phyloP scores from a whole-genome alignment of 2,888 invertebrate species.

The Cenopis cana region DNA sequence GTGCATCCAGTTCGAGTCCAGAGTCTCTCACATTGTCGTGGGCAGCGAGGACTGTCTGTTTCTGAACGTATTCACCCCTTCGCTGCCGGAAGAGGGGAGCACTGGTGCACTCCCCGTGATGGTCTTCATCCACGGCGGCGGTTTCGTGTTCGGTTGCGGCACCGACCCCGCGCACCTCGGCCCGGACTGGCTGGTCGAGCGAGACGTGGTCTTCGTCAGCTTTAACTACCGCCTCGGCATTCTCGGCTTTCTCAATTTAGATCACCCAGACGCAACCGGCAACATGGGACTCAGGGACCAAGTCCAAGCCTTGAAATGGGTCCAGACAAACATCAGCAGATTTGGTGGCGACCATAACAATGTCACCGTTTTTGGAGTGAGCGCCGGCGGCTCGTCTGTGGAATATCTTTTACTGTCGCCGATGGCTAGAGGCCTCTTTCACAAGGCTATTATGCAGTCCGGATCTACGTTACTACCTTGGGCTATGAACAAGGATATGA shows the following conservation, averaged over 20 bases:
- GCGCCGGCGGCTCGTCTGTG: conserved; percentile 81
- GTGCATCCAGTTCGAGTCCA: conserved; percentile 87
- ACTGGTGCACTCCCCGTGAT: conserved; percentile 67
- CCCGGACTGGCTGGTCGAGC: conserved; percentile 75
- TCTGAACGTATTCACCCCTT: conserved; percentile 88
- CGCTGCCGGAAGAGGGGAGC: conserved; percentile 56
- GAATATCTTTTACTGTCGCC: conserved; percentile 76
- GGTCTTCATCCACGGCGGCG: conserved; percentile 80
- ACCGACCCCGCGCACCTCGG: conserved; percentile 71
- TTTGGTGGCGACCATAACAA: conserved; percentile 80
- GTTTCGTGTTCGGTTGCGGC: conserved; percentile 75
- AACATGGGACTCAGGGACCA: conserved; percentile 83
- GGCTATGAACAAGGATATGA: conserved; percentile 69
- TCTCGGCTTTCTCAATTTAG: conserved; percentile 73
- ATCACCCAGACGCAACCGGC: conserved; percentile 74
- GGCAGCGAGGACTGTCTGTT: conserved; percentile 88
- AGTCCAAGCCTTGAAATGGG: conserved; percentile 82
- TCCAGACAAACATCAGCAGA: conserved; percentile 74
- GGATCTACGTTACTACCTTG: conserved; percentile 80
- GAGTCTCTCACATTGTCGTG: conserved; percentile 76
- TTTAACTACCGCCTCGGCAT: conserved; percentile 78
- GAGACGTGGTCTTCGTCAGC: conserved; percentile 73
- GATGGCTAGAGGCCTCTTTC: conserved; percentile 79
- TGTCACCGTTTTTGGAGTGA: conserved; percentile 82
- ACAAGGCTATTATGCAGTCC: conserved; percentile 83